phyloP scores from a whole-genome alignment of 2,113 vertebrate species.

The Elaphurus davidianus region DNA sequence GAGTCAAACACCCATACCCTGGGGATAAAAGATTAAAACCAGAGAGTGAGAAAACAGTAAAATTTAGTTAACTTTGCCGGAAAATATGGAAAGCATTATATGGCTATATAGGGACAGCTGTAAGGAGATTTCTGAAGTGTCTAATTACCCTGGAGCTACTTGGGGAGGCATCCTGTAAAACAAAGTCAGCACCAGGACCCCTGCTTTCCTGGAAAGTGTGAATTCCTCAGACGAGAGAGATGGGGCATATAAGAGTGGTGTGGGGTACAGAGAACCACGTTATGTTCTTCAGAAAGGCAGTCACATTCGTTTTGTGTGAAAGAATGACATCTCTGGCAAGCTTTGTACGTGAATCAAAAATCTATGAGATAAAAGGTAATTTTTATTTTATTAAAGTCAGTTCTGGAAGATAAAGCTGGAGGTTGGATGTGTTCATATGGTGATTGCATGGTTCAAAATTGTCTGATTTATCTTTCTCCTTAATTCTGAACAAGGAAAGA shows the following conservation, averaged over 20 bases:
- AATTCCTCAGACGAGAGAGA: not conserved
- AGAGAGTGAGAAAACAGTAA: not conserved
- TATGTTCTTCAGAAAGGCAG: not conserved
- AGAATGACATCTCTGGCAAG: not conserved
- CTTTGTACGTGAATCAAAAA: not conserved
- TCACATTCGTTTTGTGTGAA: not conserved
- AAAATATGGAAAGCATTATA: not conserved
- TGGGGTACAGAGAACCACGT: fast-evolving
- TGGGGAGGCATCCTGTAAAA: not conserved
- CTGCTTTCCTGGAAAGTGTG: not conserved
- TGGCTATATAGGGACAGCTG: not conserved
- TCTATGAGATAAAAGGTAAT: slow-evolving; percentile 2
- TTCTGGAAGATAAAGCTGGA: slow-evolving; percentile 11
- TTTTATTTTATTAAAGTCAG: slow-evolving; percentile 48
- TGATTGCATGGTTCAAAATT: not conserved
- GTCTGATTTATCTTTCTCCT: not conserved
- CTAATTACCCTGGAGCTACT: not conserved
- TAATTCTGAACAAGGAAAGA: not conserved
- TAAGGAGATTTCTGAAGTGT: not conserved
- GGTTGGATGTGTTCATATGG: not conserved
- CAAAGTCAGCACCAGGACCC: not conserved
- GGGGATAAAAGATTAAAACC: not conserved
- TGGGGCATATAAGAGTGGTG: not conserved
- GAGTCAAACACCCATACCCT: not conserved
- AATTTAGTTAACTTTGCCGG: not conserved